Base-by-base conservation (phyloP, 2,797 vertebrate genomes). In the Pterois miles region DNA sequence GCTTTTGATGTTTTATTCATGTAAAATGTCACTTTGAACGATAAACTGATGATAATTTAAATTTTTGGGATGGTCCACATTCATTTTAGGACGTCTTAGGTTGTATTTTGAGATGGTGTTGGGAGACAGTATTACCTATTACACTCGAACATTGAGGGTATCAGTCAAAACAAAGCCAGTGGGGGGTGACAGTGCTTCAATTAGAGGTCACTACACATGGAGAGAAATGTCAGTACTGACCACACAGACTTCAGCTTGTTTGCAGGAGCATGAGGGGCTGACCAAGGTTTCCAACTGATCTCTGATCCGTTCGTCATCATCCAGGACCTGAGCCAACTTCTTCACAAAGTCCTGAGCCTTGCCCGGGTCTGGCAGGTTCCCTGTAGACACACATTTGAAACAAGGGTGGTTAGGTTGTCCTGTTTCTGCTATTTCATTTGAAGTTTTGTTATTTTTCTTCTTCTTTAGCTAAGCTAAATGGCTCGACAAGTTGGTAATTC, bases 261-360 rank as follows among this genome's bases (percentile, higher is more conserved):
- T 99, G 93, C 98, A 99, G 63, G 98, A 99, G 89, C 98, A 99
- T 2, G 94, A 91, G 22, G 98, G 98, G 81, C 97, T 99, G 91
- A 99, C 98, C 76, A 99, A 95, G 23, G 96, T 97, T 92, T 99
- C 98, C 88, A 99, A 83, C 78, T 99, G 98, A 87, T 96, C 97
- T 87, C 97, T 93, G 92, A 99, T 97, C 85, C 97, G 97, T 89
- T 99, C 98, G 63, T 99, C 98, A 40, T 99, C 98, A 83, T 98
- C 98, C 88, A 99, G 92, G 87, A 99, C 98, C 93, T 99, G 98
- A 34, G 97, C 97, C 86, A 99, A 96, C 90, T 98, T 99, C 92
- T 99, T 99, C 92, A 99, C 97, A 92, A 99, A 99, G 93, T 99
- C 98, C 92, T 99, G 98, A 59, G 98, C 98, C 91, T 99, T 99